Evolutionary conservation across 2,888 invertebrate genomes (phyloP).

Genomic region (Eilema sororculum): DNA sequence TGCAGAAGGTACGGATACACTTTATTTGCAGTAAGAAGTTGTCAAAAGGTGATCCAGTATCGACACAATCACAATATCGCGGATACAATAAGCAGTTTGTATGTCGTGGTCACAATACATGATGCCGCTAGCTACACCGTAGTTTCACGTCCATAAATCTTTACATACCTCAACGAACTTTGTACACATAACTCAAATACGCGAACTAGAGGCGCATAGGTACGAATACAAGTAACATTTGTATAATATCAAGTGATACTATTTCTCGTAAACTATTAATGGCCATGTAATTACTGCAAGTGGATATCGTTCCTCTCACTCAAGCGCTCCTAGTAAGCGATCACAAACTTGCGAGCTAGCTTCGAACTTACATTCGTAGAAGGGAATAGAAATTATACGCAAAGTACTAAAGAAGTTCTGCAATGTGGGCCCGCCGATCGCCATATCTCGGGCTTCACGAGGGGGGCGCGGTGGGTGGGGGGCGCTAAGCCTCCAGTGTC

Average conservation of each 20-base stretch:
- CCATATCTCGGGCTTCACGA: conserved; percentile 59
- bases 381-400: conserved; percentile 67
- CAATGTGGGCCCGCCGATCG: conserved; percentile 57
- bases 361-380: conserved; percentile 34
- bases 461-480: conserved; percentile 34
- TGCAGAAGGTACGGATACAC: no score
- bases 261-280: background rate
- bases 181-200: background rate
- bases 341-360: conserved; percentile 12
- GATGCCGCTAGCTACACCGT: background rate
- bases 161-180: background rate
- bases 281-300: background rate
- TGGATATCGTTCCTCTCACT: background rate
- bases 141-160: background rate
- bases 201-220: background rate
- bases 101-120: background rate
- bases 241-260: background rate
- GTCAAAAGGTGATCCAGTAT: background rate
- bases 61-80: background rate
- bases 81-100: background rate
- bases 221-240: background rate
- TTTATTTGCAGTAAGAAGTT: no score
- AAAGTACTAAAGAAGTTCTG: conserved; percentile 60
- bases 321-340: conserved; percentile 10
- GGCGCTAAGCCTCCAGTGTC: conserved; percentile 59